Base-by-base conservation (phyloP, 2,797 vertebrate genomes). In the Hypotaenidia philippensis region DNA sequence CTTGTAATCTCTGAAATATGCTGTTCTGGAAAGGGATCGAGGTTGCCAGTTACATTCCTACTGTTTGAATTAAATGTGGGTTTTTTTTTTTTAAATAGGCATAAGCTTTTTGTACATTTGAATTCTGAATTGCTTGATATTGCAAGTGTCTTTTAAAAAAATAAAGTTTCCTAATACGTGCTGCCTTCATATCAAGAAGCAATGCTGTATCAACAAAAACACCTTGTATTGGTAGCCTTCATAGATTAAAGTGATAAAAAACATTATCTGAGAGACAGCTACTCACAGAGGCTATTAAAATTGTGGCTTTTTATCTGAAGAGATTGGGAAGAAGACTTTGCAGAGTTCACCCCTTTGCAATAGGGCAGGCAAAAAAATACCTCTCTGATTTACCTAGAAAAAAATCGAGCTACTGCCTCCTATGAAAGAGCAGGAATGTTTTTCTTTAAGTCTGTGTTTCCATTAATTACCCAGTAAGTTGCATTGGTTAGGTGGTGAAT, bases 401-500 rank as follows among this genome's bases (percentile, higher is more conserved):
- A 88, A 66, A 66, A 79, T 0, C 6, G 23, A 41, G 45, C 52
- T 77, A 91, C 77, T 87, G 45, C 53, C 80, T 90, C 79, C 69
- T 66, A 21, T 27, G 71, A 94, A 89, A 11, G 36, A 70, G 47
- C 45, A 52, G 38, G 66, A 90, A 64, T 78, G 75, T 95, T 90
- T 95, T 60, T 59, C 90, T 88, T 55, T 16, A 81, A 60, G 78
- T 52, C 56, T 59, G 53, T 38, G 40, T 72, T 91, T 93, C 63
- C 83, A 92, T 63, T 88, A 96, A 93, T 80, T 96, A 66, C 59
- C 38, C 22, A 40, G 41, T 83, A 94, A 96, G 85, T 93, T 92
- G 93, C 75, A 60, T 94, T 93, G 91, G 89, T 82, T 61, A 79
- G 92, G 87, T 41, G 76, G 82, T 2, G 19, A 96, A 89, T 22